Base-by-base conservation (phyloP, 2,113 vertebrate genomes). In the Lepidothrix coronata region DNA sequence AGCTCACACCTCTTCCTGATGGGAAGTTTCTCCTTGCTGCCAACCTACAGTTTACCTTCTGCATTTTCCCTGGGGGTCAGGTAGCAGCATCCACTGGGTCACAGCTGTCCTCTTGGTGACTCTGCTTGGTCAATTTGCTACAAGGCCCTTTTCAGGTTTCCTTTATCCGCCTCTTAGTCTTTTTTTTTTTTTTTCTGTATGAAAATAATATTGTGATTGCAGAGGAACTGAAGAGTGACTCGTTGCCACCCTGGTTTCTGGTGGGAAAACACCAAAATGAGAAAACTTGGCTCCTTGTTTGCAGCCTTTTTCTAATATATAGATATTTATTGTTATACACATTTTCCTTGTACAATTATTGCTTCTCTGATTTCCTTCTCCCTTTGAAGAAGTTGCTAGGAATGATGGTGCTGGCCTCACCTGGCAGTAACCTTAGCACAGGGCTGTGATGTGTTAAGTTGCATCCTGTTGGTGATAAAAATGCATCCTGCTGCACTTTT, bases 381-480 rank as follows among this genome's bases (percentile, higher is more conserved):
- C 17, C 30, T 88, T 74, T 89, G 65, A 93, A 88, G 57, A 76
- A 39, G 52, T n/a, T 80, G 18, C 59, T 87, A 43, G 70, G 65
- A 89, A 39, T 28, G 59, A 31, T 48, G 22, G 8, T 51, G 41
- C 21, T 65, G 79, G 22, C 65, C 28, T 61, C 87, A 63, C 31
- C 72, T 11, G 6, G 59, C 35, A 78, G 14, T 51, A 88, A 52
- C 44, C 3, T 0, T 5, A 77, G 78, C 2, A 2, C 7, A 62
- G 23, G 58, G 51, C 81, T 67, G 35, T 3, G 4, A 19, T 30
- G 35, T 3, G 2, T 74, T 65, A 65, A 37, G 68, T 59, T 27
- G 10, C 27, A 21, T 77, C 61, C 65, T 89, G 43, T 44, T 63
- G n/a, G 30, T 51, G 52, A 75, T 80, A 81, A 75, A 92, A 84